Conservation (phyloP, 2,113 vertebrate species). For the western clawed frog (Xenopus tropicalis) region DNA sequence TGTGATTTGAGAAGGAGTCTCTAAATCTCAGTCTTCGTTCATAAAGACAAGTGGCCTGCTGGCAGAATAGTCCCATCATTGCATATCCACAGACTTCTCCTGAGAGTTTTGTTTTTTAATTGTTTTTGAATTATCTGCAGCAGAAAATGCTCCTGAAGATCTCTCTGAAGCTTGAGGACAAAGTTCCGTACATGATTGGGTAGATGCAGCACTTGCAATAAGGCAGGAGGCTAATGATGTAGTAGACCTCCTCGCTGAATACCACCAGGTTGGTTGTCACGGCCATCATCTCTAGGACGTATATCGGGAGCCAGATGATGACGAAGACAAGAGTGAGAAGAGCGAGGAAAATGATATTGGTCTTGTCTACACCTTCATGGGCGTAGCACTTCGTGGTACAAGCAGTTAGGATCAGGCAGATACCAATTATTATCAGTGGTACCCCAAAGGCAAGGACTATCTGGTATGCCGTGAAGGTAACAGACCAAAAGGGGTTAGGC, state of each 20-base stretch:
- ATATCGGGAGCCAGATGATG: slow-evolving; percentile 27
- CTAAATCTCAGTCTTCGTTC: too few relatives aligned
- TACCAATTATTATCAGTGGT: not conserved
- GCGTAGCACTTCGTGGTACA: not conserved
- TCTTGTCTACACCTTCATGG: not conserved
- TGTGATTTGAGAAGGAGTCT: too few relatives aligned
- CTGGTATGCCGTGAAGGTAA: slow-evolving; percentile 6
- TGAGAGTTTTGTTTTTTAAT: too few relatives aligned
- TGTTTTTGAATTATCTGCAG: not conserved
- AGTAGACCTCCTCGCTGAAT: not conserved
- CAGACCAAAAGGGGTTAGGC: not conserved
- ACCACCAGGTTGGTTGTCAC: not conserved
- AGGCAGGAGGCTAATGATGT: slow-evolving; percentile 20
- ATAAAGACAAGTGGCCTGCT: too few relatives aligned
- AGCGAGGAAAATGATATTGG: slow-evolving; percentile 6
- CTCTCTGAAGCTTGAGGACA: slow-evolving; percentile 14
- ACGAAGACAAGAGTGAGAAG: slow-evolving; percentile 5
- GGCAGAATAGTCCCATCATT: too few relatives aligned
- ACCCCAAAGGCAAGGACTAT: slow-evolving; percentile 1
- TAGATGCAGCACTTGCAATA: slow-evolving; percentile 36
- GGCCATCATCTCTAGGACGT: slow-evolving; percentile 8
- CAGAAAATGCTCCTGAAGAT: not conserved
- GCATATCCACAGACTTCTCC: too few relatives aligned
- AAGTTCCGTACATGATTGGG: slow-evolving; percentile 22
- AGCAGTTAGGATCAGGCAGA: slow-evolving; percentile 15